Evolutionary conservation across 2,888 invertebrate genomes (phyloP).

Genomic region (Tanytarsus gracilentus): DNA sequence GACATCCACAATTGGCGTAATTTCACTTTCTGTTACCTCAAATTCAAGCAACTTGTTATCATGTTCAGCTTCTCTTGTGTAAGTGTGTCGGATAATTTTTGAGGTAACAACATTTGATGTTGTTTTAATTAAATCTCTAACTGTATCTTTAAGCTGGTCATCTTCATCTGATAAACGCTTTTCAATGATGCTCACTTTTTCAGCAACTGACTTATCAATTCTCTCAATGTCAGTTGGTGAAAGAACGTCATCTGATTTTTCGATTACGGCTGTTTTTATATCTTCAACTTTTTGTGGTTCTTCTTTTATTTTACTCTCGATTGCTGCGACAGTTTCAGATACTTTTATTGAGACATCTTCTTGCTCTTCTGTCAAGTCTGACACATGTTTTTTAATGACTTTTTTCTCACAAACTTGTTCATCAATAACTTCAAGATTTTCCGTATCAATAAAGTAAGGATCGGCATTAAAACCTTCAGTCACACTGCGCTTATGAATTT

Average conservation of each 20-base stretch:
- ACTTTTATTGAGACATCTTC: constrained; percentile 29
- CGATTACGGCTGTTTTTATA: constrained; percentile 4
- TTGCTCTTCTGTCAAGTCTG: constrained; percentile 31
- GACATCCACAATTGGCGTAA: background rate
- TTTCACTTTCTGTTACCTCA: background rate
- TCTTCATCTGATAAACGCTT: constrained; percentile 30
- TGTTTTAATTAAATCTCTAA: background rate
- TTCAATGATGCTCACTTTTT: constrained; percentile 31
- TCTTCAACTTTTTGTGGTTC: constrained; percentile 21
- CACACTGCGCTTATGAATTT: background rate
- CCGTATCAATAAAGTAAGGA: constrained; percentile 6
- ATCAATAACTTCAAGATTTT: constrained; percentile 31
- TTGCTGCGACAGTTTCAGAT: constrained; percentile 38
- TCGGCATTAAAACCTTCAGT: background rate
- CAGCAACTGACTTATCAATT: constrained; percentile 25
- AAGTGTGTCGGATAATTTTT: background rate
- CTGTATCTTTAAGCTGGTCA: background rate
- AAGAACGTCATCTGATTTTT: constrained; percentile 20
- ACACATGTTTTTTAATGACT: constrained; percentile 32
- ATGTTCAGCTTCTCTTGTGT: background rate
- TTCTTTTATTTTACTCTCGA: constrained; percentile 40
- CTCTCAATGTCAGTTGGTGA: constrained; percentile 21
- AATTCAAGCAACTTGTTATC: background rate
- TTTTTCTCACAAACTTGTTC: constrained; percentile 37
- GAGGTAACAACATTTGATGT: background rate